Evolutionary conservation across 1,140 invertebrate genomes (phyloP).

Genomic region (Drosophila gunungcola): DNA sequence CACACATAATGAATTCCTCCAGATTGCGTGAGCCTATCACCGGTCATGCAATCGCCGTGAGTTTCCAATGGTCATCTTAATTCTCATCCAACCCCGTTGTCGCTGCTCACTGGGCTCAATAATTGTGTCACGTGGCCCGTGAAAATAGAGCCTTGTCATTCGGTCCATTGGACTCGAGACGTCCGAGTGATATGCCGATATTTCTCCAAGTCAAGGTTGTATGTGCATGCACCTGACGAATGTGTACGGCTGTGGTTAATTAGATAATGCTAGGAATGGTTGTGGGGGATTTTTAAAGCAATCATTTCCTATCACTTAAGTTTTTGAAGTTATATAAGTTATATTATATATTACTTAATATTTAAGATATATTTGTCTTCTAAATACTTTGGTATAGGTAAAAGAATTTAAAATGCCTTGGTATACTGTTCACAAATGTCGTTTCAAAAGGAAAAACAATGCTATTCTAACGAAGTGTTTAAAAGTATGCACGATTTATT

Average conservation of each 20-base stretch:
- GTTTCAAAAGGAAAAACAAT: no score
- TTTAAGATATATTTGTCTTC: no score
- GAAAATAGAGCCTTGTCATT: conserved; percentile 47
- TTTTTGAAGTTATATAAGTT: no score
- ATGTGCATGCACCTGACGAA: background rate
- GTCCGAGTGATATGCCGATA: background rate
- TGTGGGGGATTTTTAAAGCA: no score
- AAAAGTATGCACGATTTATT: no score
- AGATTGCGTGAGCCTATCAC: conserved; percentile 36
- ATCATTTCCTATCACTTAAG: no score
- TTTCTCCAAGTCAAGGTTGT: background rate
- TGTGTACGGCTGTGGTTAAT: background rate
- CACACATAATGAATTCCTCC: conserved; percentile 42
- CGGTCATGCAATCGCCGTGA: conserved; percentile 25
- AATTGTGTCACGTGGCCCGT: conserved; percentile 60
- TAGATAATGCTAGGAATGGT: background rate
- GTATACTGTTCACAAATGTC: no score
- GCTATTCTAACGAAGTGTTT: no score
- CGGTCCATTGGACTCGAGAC: conserved; percentile 17
- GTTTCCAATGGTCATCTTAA: conserved; percentile 41
- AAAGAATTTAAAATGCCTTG: no score
- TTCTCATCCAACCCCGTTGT: conserved; percentile 14
- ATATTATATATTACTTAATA: no score
- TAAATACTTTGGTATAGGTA: no score
- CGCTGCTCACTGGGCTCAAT: conserved; percentile 36